Percentiles rank a stretch among this genome's conserved stretches.
phyloP scores from a whole-genome alignment of 2,797 vertebrate genomes.

The Paguma larvata region DNA sequence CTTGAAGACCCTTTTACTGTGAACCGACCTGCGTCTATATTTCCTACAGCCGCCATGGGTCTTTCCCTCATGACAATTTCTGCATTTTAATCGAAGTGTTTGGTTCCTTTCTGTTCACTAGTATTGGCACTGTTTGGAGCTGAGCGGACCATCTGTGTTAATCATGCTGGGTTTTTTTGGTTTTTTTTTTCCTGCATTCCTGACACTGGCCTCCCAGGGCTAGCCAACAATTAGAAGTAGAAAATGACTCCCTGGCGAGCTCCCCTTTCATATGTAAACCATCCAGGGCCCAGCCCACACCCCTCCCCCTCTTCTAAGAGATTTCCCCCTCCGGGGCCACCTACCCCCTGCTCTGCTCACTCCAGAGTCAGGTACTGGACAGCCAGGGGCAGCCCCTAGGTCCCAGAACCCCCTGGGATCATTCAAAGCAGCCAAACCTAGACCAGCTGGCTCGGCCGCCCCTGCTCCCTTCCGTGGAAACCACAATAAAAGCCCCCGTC shows the following conservation, averaged over 20 bases:
- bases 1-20: neutral
- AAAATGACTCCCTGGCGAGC: neutral
- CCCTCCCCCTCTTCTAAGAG: accelerated
- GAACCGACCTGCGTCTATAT: neutral
- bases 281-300: neutral
- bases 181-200: neutral
- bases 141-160: neutral
- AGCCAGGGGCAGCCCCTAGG: neutral
- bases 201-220: neutral
- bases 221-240: neutral
- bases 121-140: neutral
- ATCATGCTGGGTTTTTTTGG: neutral
- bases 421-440: neutral
- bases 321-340: neutral
- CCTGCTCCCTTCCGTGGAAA: neutral
- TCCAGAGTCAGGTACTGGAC: neutral
- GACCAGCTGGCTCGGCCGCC: too few relatives aligned
- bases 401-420: neutral
- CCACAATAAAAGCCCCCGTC: neutral
- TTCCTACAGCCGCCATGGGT: neutral
- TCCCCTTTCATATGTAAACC: neutral
- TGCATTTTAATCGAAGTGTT: neutral
- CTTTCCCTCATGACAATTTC: neutral
- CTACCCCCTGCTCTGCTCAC: too few relatives aligned
- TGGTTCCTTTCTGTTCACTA: neutral